These are phyloP conservation scores for Euplexia lucipara DNA, from an alignment of 2,888 invertebrate species.

Conservation along the genomic window DNA sequence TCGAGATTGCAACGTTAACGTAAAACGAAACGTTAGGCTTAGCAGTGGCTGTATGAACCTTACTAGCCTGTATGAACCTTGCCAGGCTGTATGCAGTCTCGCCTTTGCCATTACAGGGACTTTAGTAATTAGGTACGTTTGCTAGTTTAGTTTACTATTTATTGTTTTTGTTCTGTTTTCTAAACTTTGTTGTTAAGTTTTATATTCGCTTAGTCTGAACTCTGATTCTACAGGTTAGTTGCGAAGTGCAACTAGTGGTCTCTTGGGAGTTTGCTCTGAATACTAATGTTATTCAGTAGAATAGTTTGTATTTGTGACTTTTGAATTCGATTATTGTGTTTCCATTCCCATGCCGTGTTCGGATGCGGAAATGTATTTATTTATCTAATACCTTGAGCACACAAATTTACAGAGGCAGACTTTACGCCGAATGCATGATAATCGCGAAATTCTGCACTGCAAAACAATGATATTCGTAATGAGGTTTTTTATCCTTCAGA, in stretches of 20 bases:
- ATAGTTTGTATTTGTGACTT: conserved; percentile 1
- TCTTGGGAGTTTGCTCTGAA: conserved; percentile 13
- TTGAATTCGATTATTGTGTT: background rate
- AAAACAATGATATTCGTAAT: background rate
- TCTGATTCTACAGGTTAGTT: conserved; percentile 26
- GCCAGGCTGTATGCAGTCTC: background rate
- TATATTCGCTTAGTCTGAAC: conserved; percentile 14
- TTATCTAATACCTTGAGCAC: too few relatives aligned
- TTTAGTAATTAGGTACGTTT: conserved; percentile 23
- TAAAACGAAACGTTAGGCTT: conserved; percentile 27
- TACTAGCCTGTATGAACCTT: background rate
- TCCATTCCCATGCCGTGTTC: background rate
- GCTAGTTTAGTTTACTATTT: conserved; percentile 11
- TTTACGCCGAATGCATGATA: too few relatives aligned
- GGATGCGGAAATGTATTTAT: background rate
- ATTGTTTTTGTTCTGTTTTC: conserved; percentile 9
- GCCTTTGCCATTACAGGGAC: background rate
- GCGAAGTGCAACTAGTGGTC: conserved; percentile 13
- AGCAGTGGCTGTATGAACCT: background rate
- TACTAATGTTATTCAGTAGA: conserved; percentile 12
- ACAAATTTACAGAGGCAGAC: too few relatives aligned
- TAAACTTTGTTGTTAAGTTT: background rate
- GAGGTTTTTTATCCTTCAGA: background rate
- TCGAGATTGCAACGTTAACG: conserved; percentile 44
- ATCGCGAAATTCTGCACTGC: background rate